These are phyloP conservation scores for Beaufortia kweichowensis DNA, from an alignment of 2,113 vertebrate genomes.

Conservation along the genomic window DNA sequence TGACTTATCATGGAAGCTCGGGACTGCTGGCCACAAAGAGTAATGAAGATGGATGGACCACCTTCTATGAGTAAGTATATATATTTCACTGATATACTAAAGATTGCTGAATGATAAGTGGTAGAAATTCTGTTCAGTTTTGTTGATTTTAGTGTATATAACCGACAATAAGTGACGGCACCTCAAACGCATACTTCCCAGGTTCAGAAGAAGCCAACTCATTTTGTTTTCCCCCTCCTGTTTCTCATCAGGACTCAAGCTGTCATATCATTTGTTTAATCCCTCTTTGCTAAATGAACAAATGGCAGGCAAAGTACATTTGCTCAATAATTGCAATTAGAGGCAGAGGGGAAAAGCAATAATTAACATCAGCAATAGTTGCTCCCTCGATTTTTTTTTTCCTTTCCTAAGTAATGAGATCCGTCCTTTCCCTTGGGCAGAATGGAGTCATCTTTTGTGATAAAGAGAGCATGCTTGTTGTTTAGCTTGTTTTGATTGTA, in stretches of 20 bases:
- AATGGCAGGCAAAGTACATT: constrained; percentile 29
- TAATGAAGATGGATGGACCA: constrained; percentile 96
- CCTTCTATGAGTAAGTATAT: constrained; percentile 94
- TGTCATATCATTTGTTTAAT: constrained; percentile 27
- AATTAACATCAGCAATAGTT: constrained; percentile 47
- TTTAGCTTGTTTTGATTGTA: not conserved
- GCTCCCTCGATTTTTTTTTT: constrained; percentile 49
- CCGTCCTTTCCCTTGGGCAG: constrained; percentile 51
- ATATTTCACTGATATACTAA: not conserved
- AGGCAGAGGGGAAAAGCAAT: constrained; percentile 29
- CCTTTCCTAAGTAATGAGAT: constrained; percentile 50
- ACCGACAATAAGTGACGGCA: not conserved
- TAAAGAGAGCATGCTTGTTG: constrained; percentile 61
- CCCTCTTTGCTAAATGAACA: constrained; percentile 17
- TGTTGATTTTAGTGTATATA: not conserved
- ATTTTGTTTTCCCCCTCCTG: not conserved
- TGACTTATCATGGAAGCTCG: constrained; percentile 95
- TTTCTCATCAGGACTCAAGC: constrained; percentile 5
- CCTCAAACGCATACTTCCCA: not conserved
- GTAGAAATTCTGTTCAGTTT: too few species aligned
- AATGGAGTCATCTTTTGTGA: constrained; percentile 55
- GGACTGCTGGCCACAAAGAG: constrained; percentile 95
- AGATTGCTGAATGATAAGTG: not conserved
- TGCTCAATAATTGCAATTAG: constrained; percentile 40
- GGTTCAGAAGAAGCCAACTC: not conserved